Evolutionary conservation across 2,797 vertebrate genomes (phyloP).

Genomic region (Hydrocynus forskahlii): DNA sequence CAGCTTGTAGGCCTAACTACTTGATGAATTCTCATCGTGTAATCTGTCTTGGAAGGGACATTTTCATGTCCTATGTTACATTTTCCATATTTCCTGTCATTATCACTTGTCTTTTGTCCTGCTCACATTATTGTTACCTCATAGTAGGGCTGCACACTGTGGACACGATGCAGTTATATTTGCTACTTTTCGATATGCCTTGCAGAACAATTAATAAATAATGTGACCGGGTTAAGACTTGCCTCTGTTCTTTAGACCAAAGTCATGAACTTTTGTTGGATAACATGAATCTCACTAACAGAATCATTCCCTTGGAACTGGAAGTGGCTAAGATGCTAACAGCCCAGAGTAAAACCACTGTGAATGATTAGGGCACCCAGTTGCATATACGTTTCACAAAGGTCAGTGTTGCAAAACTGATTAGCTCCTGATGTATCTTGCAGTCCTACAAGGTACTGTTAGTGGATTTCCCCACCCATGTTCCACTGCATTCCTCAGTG

Average conservation of each 20-base stretch:
- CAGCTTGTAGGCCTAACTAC: neutral
- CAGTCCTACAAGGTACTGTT: neutral
- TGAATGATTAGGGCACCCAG: neutral
- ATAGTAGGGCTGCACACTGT: neutral
- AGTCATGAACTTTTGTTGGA: too few relatives aligned
- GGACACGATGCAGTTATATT: neutral
- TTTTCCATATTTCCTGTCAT: neutral
- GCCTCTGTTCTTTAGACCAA: too few relatives aligned
- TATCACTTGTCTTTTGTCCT: neutral
- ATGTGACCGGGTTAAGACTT: too few relatives aligned
- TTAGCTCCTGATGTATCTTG: neutral
- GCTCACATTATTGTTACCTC: neutral
- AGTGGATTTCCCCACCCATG: conserved; percentile 25
- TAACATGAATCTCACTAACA: too few relatives aligned
- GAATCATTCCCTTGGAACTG: too few relatives aligned
- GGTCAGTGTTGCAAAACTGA: neutral
- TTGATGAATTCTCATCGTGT: neutral
- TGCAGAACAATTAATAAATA: too few relatives aligned
- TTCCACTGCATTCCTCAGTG: conserved; percentile 8
- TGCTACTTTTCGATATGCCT: too few relatives aligned
- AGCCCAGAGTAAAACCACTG: neutral
- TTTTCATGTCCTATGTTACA: neutral
- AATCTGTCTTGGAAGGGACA: neutral
- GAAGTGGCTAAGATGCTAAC: neutral
- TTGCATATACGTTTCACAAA: too few relatives aligned